phyloP scores from a whole-genome alignment of 2,888 invertebrate genomes.

The Caenorhabditis sinica region DNA sequence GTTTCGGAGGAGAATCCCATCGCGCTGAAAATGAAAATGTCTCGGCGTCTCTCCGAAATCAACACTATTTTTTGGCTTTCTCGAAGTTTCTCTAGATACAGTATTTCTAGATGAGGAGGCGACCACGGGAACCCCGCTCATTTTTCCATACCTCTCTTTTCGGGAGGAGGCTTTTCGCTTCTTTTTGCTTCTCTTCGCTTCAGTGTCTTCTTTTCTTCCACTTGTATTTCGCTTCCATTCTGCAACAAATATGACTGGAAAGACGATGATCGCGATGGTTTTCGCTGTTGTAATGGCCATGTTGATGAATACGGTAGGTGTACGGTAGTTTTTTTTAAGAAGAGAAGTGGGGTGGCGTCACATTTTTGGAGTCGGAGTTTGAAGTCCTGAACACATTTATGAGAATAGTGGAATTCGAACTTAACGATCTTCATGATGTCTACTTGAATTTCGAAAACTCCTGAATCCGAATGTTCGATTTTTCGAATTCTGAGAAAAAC shows the following conservation, averaged over 20 bases:
- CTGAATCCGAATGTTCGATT: too few species aligned
- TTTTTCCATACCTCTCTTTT: too few species aligned
- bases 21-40: not conserved
- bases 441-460: too few species aligned
- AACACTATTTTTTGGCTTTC: not conserved
- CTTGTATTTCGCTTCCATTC: not conserved
- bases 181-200: not conserved
- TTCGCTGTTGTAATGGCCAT: not conserved
- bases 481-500: not conserved
- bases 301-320: conserved; percentile 7
- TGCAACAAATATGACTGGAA: not conserved
- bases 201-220: not conserved
- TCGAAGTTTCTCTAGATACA: not conserved
- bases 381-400: too few species aligned
- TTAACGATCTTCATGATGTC: too few species aligned
- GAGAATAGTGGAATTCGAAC: too few species aligned
- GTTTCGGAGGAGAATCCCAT: conserved; percentile 9
- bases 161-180: too few species aligned
- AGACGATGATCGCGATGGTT: not conserved
- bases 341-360: too few species aligned
- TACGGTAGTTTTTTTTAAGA: too few species aligned
- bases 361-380: too few species aligned
- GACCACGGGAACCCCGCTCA: not conserved
- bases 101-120: not conserved
- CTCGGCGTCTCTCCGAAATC: not conserved